Evolutionary conservation across 1,140 invertebrate genomes (phyloP).

Genomic region (Drosophila kepulauana): DNA sequence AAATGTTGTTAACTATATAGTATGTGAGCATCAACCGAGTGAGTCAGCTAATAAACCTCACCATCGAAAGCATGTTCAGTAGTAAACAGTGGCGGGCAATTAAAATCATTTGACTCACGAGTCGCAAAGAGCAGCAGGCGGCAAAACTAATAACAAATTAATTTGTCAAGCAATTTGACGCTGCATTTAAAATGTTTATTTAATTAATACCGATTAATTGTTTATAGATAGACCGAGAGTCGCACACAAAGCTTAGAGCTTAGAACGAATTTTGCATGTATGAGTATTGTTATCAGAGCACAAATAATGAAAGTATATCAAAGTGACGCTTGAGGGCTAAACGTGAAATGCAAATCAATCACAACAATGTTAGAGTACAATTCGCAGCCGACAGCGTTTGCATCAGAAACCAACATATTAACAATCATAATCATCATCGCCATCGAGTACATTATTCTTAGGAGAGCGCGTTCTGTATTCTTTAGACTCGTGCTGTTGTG

Average conservation of each 20-base stretch:
- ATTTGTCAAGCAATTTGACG: constrained; percentile 71
- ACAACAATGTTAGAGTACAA: constrained; percentile 6
- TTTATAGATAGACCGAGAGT: constrained; percentile 12
- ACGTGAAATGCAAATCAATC: constrained; percentile 70
- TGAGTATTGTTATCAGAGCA: constrained; percentile 24
- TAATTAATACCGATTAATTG: constrained; percentile 75
- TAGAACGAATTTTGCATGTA: constrained; percentile 41
- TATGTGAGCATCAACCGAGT: background rate
- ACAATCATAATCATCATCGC: constrained; percentile 12
- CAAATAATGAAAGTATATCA: no score
- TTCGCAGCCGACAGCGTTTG: constrained; percentile 1
- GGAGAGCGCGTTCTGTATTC: constrained; percentile 15
- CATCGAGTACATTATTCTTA: constrained; percentile 3
- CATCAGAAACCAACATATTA: constrained; percentile 6
- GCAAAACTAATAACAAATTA: constrained; percentile 67
- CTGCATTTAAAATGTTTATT: constrained; percentile 72
- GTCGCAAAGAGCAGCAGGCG: constrained; percentile 30
- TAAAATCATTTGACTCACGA: constrained; percentile 66
- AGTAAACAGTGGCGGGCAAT: constrained; percentile 50
- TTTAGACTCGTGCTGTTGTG: constrained; percentile 23
- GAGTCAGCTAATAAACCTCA: constrained; percentile 18
- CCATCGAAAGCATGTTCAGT: constrained; percentile 1
- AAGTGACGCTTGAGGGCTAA: constrained; percentile 37
- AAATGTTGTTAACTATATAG: background rate
- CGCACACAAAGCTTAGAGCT: constrained; percentile 4